A percentile compares a stretch with the other conserved stretches of the same genome.
Conservation (phyloP, 2,113 vertebrate genomes). For the Peromyscus californicus region DNA sequence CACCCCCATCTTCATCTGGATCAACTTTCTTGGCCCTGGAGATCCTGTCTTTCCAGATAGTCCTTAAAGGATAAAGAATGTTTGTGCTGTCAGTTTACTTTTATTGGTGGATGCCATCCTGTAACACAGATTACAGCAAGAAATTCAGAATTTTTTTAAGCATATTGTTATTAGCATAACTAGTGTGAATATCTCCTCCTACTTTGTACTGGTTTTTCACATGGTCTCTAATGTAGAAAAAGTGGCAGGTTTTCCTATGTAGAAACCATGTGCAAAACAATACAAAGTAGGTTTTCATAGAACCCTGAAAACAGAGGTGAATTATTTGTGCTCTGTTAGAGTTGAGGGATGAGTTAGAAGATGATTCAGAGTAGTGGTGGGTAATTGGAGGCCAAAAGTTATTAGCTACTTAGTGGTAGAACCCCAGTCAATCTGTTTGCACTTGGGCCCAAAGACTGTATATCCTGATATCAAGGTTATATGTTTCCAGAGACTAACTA, state of each 20-base stretch:
- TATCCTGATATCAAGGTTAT: not conserved
- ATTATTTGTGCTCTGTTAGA: not conserved
- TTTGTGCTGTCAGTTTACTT: constrained; percentile 16
- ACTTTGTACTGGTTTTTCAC: not conserved
- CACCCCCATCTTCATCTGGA: not conserved
- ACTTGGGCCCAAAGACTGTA: not conserved
- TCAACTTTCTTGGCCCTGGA: not conserved
- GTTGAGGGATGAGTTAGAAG: not conserved
- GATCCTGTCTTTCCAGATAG: not conserved
- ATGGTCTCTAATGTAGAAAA: not conserved
- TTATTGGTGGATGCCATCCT: not conserved
- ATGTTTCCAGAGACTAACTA: not conserved
- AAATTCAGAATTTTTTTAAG: not conserved
- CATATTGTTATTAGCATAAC: not conserved
- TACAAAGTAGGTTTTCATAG: not conserved
- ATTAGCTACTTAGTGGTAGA: not conserved
- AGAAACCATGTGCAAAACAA: too few species aligned
- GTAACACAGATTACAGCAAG: not conserved
- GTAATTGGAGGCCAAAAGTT: not conserved
- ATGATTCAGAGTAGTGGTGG: not conserved
- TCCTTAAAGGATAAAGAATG: not conserved
- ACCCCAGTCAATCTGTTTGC: not conserved
- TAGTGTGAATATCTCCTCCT: not conserved
- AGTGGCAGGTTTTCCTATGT: too few species aligned
- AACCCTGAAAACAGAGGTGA: not conserved